Percentiles rank a stretch among this genome's conserved stretches.
Conservation (phyloP, 2,113 vertebrate genomes). For the Sander vitreus region DNA sequence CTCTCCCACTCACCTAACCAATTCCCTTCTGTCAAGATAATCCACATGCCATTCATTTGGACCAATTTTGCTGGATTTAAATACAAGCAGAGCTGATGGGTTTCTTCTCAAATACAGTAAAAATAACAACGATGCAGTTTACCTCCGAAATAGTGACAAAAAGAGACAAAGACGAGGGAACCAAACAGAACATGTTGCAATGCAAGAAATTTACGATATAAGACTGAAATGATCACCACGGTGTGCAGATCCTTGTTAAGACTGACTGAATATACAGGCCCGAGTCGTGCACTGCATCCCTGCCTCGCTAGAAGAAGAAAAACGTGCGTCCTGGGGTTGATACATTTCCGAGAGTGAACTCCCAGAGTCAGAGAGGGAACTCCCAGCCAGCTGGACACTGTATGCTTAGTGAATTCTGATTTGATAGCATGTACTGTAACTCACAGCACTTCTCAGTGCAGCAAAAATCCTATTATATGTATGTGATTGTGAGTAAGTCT, state of each 20-base stretch:
- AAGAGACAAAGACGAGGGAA: neutral
- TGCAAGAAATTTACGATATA: no score
- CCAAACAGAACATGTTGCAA: neutral
- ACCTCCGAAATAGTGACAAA: neutral
- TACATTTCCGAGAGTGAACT: constrained; percentile 35
- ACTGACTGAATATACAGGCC: neutral
- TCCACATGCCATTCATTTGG: constrained; percentile 31
- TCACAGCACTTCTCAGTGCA: constrained; percentile 26
- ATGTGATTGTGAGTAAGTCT: constrained; percentile 2
- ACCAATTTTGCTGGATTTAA: constrained; percentile 6
- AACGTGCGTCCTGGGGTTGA: constrained; percentile 41
- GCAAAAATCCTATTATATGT: constrained; percentile 15
- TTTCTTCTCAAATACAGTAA: neutral
- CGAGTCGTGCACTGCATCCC: neutral
- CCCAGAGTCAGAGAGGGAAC: constrained; percentile 45
- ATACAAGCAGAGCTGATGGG: neutral
- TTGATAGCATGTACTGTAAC: constrained; percentile 13
- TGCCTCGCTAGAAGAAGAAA: constrained; percentile 28
- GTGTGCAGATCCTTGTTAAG: constrained; percentile 8
- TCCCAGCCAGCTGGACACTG: constrained; percentile 64
- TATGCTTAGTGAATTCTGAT: constrained; percentile 33
- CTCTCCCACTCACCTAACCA: constrained; percentile 61
- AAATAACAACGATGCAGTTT: constrained; percentile 10
- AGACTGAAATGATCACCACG: neutral
- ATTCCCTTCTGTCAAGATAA: constrained; percentile 55